Conservation (phyloP, 2,113 vertebrate genomes). For the Smithornis capensis region DNA sequence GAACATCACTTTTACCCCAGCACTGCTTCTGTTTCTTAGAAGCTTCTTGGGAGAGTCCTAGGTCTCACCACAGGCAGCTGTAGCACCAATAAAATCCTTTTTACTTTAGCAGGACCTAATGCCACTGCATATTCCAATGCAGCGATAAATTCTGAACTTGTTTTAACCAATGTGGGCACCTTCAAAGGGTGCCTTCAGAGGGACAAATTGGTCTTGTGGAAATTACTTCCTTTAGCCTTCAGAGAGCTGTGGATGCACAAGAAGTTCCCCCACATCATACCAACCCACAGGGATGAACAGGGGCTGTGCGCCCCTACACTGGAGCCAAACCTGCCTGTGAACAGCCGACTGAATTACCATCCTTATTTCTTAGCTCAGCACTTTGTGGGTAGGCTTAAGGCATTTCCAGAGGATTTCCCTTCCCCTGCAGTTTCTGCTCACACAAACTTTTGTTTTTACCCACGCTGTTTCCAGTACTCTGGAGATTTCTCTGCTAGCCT, state of each 20-base stretch:
- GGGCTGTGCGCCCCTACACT: not conserved
- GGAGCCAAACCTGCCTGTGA: not conserved
- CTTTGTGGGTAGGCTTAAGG: not conserved
- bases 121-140: not conserved
- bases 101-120: not conserved
- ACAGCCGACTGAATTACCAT: not conserved
- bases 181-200: not conserved
- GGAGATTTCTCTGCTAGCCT: not conserved
- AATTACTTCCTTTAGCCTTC: not conserved
- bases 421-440: not conserved
- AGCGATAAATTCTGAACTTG: not conserved
- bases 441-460: not conserved
- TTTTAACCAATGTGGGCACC: not conserved
- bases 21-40: not conserved
- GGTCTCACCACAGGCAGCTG: not conserved
- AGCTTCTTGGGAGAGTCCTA: not conserved
- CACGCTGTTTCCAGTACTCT: not conserved
- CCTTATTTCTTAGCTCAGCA: conserved; percentile 15
- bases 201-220: not conserved
- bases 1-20: not conserved
- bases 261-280: not conserved
- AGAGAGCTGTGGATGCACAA: not conserved
- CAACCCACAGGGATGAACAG: rapidly evolving
- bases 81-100: not conserved
- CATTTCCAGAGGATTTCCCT: conserved; percentile 39